Percentiles rank a stretch among this genome's conserved stretches.
Evolutionary conservation across 2,888 invertebrate species (phyloP).

Genomic region (Chaetogeoica ovagalla): DNA sequence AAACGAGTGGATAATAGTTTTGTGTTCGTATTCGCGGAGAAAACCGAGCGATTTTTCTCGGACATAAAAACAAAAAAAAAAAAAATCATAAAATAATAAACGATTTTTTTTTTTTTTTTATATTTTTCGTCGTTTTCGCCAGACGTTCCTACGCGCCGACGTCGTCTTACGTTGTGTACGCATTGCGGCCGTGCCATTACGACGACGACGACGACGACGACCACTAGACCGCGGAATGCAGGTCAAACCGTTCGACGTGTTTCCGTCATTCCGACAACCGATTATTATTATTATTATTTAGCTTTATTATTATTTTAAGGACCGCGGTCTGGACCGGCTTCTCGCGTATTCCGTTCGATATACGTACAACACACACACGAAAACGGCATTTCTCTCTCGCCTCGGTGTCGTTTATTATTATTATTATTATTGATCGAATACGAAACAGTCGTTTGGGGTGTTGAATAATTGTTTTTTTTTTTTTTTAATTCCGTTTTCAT

Average conservation of each 20-base stretch:
- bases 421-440: too few relatives aligned
- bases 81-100: too few relatives aligned
- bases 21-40: too few relatives aligned
- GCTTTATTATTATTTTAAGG: conserved; percentile 14
- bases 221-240: conserved; percentile 51
- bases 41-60: too few relatives aligned
- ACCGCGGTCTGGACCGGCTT: neutral
- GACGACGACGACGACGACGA: neutral
- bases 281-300: conserved; percentile 46
- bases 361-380: neutral
- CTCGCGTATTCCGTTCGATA: neutral
- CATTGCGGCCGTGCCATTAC: neutral
- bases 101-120: too few relatives aligned
- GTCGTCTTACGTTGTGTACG: too few relatives aligned
- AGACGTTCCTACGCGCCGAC: neutral
- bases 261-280: conserved; percentile 51
- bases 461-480: too few relatives aligned
- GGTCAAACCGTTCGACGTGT: conserved; percentile 50
- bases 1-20: too few relatives aligned
- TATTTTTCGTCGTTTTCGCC: neutral
- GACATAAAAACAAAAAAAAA: too few relatives aligned
- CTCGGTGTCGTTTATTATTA: too few relatives aligned
- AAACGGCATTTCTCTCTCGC: conserved; percentile 25
- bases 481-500: too few relatives aligned
- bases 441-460: too few relatives aligned